Percentiles rank a stretch among this genome's conserved stretches.
These are phyloP conservation scores for Hydrochoerus hydrochaeris DNA, from an alignment of 2,113 vertebrate species.

Conservation along the genomic window DNA sequence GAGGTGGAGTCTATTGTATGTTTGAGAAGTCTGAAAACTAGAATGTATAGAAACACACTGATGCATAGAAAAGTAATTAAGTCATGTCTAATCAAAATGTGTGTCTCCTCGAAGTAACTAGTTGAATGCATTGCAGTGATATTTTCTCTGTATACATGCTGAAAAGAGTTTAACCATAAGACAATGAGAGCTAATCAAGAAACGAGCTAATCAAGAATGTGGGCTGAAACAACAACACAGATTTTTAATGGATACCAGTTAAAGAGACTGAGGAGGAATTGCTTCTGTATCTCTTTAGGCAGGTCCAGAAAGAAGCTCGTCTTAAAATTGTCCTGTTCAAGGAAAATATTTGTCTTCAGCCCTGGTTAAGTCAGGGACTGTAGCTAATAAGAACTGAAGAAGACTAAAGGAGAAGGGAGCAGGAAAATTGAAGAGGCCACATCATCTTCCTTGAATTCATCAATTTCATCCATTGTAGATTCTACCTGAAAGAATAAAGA, in stretches of 20 bases:
- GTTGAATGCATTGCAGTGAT: not conserved
- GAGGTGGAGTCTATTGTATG: not conserved
- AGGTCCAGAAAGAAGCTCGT: not conserved
- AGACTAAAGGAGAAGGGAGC: accelerated
- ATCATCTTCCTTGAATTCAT: not conserved
- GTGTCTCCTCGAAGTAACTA: not conserved
- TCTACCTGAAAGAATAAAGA: not conserved
- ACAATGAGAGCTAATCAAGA: not conserved
- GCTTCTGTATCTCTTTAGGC: not conserved
- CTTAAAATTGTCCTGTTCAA: not conserved
- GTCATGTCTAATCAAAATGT: not conserved
- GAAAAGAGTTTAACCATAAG: not conserved
- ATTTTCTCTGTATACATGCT: not conserved
- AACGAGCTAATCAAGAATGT: not conserved
- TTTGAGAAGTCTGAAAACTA: not conserved
- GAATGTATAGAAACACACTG: not conserved
- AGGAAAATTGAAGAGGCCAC: not conserved
- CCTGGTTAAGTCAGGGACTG: not conserved
- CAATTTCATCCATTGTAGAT: accelerated
- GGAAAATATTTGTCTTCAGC: not conserved
- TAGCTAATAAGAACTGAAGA: not conserved
- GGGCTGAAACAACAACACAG: not conserved
- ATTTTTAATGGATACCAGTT: not conserved
- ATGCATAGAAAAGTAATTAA: not conserved
- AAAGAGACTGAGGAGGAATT: too few species aligned